Evolutionary conservation across 2,797 vertebrate genomes (phyloP).

Genomic region (Coendou prehensilis): DNA sequence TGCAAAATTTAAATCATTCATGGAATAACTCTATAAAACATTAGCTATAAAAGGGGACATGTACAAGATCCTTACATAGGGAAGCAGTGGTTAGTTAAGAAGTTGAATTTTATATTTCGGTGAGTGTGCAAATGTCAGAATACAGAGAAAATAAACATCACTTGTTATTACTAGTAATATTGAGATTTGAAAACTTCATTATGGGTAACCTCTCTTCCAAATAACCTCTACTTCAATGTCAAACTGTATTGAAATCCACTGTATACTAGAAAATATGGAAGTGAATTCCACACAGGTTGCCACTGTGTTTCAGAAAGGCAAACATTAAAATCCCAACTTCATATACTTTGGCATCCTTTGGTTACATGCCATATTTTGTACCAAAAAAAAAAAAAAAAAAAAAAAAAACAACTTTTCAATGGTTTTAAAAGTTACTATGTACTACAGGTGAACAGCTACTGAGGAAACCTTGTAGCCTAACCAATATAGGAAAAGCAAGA

Average conservation of each 20-base stretch:
- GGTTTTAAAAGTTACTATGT: slow-evolving; percentile 8
- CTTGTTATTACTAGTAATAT: neutral
- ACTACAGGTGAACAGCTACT: neutral
- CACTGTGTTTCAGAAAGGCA: slow-evolving; percentile 46
- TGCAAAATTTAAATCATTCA: slow-evolving; percentile 39
- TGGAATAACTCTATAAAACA: slow-evolving; percentile 29
- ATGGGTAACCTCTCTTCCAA: slow-evolving; percentile 10
- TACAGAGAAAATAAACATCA: slow-evolving; percentile 21
- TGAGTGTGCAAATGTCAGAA: slow-evolving; percentile 44
- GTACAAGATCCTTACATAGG: neutral
- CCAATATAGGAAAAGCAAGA: neutral
- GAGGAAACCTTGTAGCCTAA: neutral
- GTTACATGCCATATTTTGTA: neutral
- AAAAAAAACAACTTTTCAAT: neutral
- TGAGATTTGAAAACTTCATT: slow-evolving; percentile 49
- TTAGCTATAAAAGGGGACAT: neutral
- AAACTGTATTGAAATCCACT: neutral
- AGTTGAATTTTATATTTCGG: slow-evolving; percentile 33
- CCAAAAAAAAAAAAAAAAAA: neutral
- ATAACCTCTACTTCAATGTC: slow-evolving; percentile 30
- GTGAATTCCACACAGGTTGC: neutral
- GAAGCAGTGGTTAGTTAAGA: neutral
- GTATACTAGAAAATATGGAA: neutral
- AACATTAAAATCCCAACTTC: neutral
- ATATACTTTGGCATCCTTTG: neutral